These are phyloP conservation scores for Epinephelus awoara DNA, from an alignment of 2,797 vertebrate genomes.

Conservation along the genomic window DNA sequence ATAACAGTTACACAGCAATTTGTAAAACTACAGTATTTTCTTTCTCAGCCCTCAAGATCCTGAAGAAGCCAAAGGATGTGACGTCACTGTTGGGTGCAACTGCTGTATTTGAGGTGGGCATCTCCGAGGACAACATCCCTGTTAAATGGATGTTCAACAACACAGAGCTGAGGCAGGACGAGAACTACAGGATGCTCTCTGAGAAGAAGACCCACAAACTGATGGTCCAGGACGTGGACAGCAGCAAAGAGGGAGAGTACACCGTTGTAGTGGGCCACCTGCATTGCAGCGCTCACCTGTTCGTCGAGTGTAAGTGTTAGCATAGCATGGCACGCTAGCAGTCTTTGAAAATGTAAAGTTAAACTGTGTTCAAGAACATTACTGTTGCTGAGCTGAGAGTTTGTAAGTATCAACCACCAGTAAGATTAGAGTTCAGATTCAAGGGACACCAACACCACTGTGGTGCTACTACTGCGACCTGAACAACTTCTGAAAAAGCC, in stretches of 20 bases:
- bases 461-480: too few species aligned
- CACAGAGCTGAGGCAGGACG: conserved; percentile 89
- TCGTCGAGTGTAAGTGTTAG: conserved; percentile 90
- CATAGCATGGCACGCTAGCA: background rate
- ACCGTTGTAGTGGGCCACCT: conserved; percentile 92
- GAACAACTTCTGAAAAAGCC: too few species aligned
- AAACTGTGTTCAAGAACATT: too few species aligned
- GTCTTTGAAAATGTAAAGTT: background rate
- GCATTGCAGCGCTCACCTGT: conserved; percentile 91
- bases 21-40: background rate
- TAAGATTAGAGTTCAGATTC: too few species aligned
- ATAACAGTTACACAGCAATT: background rate
- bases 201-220: conserved; percentile 97
- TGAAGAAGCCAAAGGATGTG: conserved; percentile 97
- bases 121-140: conserved; percentile 95
- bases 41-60: conserved; percentile 94
- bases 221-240: conserved; percentile 90
- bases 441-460: too few species aligned
- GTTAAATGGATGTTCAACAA: conserved; percentile 96
- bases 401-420: too few species aligned
- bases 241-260: conserved; percentile 91
- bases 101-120: conserved; percentile 92
- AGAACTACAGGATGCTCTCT: conserved; percentile 89
- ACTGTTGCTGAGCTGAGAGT: too few species aligned
- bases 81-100: conserved; percentile 92